Percentiles rank a stretch among this genome's conserved stretches.
Conservation (phyloP, 2,113 vertebrate species). For the Gymnobelideus leadbeateri region DNA sequence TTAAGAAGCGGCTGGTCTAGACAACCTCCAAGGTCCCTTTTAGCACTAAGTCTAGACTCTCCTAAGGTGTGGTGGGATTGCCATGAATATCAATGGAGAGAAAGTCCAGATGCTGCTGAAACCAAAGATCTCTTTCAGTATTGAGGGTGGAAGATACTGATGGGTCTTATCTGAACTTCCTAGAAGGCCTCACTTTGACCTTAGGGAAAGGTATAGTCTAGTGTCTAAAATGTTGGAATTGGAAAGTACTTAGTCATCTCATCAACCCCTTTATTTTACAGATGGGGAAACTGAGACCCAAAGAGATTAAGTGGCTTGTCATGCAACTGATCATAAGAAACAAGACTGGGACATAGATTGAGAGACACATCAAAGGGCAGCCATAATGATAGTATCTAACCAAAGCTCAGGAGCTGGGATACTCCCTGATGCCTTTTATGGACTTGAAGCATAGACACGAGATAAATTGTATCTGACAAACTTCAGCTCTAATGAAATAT, state of each 20-base stretch:
- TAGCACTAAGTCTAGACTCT: too few relatives aligned
- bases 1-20: too few relatives aligned
- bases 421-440: not conserved
- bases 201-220: conserved; percentile 16
- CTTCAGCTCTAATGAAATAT: too few relatives aligned
- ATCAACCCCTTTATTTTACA: not conserved
- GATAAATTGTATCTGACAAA: not conserved
- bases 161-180: conserved; percentile 4
- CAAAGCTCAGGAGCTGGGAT: not conserved
- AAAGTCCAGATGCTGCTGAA: too few relatives aligned
- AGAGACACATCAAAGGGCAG: not conserved
- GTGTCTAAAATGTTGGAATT: not conserved
- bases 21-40: too few relatives aligned
- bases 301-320: not conserved
- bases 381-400: not conserved
- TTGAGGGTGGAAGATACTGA: not conserved
- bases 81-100: too few relatives aligned
- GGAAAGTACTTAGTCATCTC: not conserved
- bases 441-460: not conserved
- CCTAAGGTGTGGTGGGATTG: too few relatives aligned
- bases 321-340: not conserved
- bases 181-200: conserved; percentile 11
- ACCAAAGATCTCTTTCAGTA: not conserved
- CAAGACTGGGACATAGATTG: not conserved
- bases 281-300: not conserved